Evolutionary conservation across 1,140 invertebrate species (phyloP).

Genomic region (Elysia chlorotica): DNA sequence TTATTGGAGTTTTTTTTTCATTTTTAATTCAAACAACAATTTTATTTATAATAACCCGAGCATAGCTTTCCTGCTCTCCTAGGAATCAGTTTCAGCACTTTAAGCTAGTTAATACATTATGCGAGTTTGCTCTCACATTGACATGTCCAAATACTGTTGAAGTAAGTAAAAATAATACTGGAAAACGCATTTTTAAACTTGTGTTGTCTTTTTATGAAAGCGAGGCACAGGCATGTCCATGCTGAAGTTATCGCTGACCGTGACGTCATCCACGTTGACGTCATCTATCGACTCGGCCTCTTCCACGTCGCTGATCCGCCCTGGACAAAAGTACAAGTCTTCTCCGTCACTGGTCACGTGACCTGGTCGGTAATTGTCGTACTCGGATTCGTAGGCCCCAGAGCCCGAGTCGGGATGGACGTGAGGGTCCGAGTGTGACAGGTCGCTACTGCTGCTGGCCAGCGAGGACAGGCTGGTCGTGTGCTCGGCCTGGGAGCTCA

Average conservation of each 20-base stretch:
- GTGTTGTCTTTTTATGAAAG: slow-evolving; percentile 50
- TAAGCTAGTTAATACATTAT: not conserved
- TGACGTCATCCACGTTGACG: slow-evolving; percentile 73
- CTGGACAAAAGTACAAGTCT: slow-evolving; percentile 60
- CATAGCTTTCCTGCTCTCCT: not conserved
- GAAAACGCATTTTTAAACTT: slow-evolving; percentile 35
- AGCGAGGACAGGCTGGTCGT: slow-evolving; percentile 56
- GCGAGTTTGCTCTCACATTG: not conserved
- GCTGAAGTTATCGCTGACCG: slow-evolving; percentile 56
- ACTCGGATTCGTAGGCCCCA: slow-evolving; percentile 78
- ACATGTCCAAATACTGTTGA: not conserved
- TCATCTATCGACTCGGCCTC: slow-evolving; percentile 67
- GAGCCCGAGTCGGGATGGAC: slow-evolving; percentile 55
- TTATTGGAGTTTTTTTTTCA: not conserved
- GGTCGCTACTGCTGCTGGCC: slow-evolving; percentile 56
- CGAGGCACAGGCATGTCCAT: slow-evolving; percentile 48
- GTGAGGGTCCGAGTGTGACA: slow-evolving; percentile 55
- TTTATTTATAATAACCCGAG: not conserved
- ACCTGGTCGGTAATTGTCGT: slow-evolving; percentile 69
- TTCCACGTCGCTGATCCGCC: slow-evolving; percentile 60
- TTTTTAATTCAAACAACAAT: not conserved
- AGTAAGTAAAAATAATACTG: not conserved
- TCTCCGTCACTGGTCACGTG: slow-evolving; percentile 60
- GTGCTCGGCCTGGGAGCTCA: slow-evolving; percentile 25
- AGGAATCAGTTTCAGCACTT: not conserved